Base-by-base conservation (phyloP, 2,888 invertebrate genomes). In the Marasmarcha lunaedactyla region DNA sequence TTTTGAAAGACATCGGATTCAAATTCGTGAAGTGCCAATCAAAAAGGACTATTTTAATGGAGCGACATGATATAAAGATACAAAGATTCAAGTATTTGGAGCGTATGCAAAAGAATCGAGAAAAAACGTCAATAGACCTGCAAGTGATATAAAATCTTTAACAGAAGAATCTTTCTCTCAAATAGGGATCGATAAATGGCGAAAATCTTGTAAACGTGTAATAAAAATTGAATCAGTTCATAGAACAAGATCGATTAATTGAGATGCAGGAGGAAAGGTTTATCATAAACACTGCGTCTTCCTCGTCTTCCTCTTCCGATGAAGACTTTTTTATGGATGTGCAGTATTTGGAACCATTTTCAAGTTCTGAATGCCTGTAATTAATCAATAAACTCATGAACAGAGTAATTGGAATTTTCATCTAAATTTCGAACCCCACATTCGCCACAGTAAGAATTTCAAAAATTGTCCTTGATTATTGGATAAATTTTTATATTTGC, bases 341-440 rank as follows among this genome's bases (percentile, higher is more conserved):
- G 42, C 36, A 40, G 42, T 42, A 35, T 42, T 40, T 37, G 34
- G 35, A 42, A 42, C 38, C 40, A 35, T 40, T 42, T 42, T 42
- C 42, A 37, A 42, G 20, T 42, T 36, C 39, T 42, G 33, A 42
- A 30, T 27, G 15, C 26, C 36, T 36, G 36, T 36, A 20, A 20
- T 20, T 20, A 20, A 27, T 35, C n/a, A 39, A 26, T 35, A 35
- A 39, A 39, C 39, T 39, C 35, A 39, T 39, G 39, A 39, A 35
- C 39, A 35, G 35, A 35, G 39, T 35, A 39, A 35, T 39, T 39
- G 35, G 39, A 39, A 35, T 39, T 39, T 35, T 39, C 15, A 35
- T 39, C 35, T 35, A 35, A 34, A 20, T 35, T 39, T 39, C 33
- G 2, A 33, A n/a, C 37, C 13, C 27, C 7, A 20, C 20, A 20